A percentile compares a stretch with the other conserved stretches of the same genome.
Conservation (phyloP, 2,113 vertebrate genomes). For the Sorex araneus region DNA sequence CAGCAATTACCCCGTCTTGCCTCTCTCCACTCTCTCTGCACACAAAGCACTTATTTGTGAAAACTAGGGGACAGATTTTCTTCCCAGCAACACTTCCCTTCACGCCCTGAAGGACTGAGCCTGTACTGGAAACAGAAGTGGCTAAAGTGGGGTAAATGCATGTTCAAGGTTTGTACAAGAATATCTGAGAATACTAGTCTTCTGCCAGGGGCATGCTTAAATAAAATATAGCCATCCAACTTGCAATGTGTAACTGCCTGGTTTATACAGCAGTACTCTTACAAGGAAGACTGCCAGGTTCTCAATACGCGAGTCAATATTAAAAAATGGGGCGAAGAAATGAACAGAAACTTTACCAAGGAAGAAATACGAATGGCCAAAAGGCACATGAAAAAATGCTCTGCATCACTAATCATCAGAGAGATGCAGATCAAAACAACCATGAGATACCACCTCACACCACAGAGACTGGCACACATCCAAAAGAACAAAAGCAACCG, state of each 20-base stretch:
- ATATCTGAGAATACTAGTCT: slow-evolving; percentile 26
- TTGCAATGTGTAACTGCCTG: background rate
- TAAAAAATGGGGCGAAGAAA: too few species aligned
- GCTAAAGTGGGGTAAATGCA: background rate
- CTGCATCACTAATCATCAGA: too few species aligned
- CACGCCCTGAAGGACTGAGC: slow-evolving; percentile 11
- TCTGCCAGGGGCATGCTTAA: background rate
- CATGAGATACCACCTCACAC: too few species aligned
- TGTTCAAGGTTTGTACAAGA: background rate
- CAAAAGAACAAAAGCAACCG: too few species aligned
- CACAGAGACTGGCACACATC: too few species aligned
- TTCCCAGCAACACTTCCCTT: slow-evolving; percentile 13
- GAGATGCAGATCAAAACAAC: too few species aligned
- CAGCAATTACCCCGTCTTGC: background rate
- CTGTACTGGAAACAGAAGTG: background rate
- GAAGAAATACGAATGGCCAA: too few species aligned
- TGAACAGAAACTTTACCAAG: too few species aligned
- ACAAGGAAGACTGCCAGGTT: background rate
- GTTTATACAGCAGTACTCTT: background rate
- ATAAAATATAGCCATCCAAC: background rate
- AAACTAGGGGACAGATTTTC: background rate
- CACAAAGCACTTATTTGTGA: too few species aligned
- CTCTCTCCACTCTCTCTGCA: too few species aligned
- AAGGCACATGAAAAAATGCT: too few species aligned
- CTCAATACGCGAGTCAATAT: background rate